Percentiles rank a stretch among this genome's conserved stretches.
phyloP scores from a whole-genome alignment of 2,888 invertebrate genomes.

The Stegana nigrithorax region DNA sequence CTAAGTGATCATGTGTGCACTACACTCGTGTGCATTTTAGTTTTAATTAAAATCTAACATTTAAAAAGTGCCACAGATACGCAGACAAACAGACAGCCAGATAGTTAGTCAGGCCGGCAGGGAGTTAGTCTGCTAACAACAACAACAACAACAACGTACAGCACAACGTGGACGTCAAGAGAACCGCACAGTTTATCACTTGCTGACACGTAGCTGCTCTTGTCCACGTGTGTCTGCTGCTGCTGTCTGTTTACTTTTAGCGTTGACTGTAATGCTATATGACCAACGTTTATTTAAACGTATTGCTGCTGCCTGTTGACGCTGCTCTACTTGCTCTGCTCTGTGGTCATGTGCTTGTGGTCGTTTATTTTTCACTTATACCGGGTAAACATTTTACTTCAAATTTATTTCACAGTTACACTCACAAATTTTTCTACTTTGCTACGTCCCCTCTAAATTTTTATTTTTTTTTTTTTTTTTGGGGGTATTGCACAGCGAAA shows the following conservation, averaged over 20 bases:
- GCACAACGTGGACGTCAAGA: neutral
- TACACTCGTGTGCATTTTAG: conserved; percentile 10
- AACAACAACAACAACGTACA: neutral
- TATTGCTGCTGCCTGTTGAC: neutral
- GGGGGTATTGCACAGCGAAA: neutral
- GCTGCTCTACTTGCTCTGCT: neutral
- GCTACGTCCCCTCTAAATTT: neutral
- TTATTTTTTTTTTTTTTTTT: neutral
- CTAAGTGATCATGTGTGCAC: too few relatives aligned
- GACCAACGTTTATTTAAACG: neutral
- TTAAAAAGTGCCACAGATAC: too few relatives aligned
- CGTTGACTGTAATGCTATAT: neutral
- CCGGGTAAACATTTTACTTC: conserved; percentile 4
- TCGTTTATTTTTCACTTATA: conserved; percentile 27
- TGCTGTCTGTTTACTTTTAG: neutral
- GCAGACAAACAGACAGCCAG: too few relatives aligned
- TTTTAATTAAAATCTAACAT: conserved; percentile 17
- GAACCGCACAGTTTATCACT: conserved; percentile 17
- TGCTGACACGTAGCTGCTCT: neutral
- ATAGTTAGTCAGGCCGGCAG: too few relatives aligned
- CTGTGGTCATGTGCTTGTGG: conserved; percentile 9
- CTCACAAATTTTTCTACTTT: neutral
- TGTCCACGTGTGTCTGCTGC: neutral
- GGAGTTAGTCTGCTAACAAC: too few relatives aligned
- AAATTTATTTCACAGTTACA: too few relatives aligned